phyloP scores from a whole-genome alignment of 2,888 invertebrate genomes.

The Hedya salicella region DNA sequence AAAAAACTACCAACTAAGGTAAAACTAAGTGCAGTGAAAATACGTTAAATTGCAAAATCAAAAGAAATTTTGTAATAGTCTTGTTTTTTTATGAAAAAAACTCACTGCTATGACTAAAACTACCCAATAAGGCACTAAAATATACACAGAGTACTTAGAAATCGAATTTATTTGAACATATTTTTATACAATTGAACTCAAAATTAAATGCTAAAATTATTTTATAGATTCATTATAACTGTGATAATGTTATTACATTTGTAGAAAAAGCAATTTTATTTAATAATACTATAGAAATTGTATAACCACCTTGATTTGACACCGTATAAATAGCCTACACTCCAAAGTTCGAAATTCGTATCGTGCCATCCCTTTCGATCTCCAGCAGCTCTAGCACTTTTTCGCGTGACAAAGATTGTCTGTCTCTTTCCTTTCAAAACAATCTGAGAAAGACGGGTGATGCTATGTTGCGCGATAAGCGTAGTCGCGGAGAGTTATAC shows the following conservation, averaged over 20 bases:
- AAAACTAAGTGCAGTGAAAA: conserved; percentile 2
- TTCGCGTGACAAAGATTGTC: too few relatives aligned
- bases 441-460: too few relatives aligned
- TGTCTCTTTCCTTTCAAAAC: too few relatives aligned
- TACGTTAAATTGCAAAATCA: neutral
- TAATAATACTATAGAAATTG: conserved; percentile 12
- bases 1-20: conserved; percentile 7
- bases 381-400: too few relatives aligned
- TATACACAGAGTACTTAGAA: conserved; percentile 4
- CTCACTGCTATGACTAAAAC: conserved; percentile 13
- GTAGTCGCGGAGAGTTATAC: too few relatives aligned
- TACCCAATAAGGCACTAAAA: conserved; percentile 31
- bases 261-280: conserved; percentile 36
- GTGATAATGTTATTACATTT: conserved; percentile 9
- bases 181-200: conserved; percentile 18
- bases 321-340: neutral
- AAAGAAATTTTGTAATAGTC: neutral
- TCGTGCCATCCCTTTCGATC: too few relatives aligned
- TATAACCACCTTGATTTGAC: neutral
- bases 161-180: conserved; percentile 31
- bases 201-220: conserved; percentile 34
- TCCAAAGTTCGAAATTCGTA: too few relatives aligned
- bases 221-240: conserved; percentile 29
- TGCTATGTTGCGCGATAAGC: too few relatives aligned
- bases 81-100: neutral